These are phyloP conservation scores for Nephrotoma flavescens DNA, from an alignment of 2,888 invertebrate genomes.

Conservation along the genomic window DNA sequence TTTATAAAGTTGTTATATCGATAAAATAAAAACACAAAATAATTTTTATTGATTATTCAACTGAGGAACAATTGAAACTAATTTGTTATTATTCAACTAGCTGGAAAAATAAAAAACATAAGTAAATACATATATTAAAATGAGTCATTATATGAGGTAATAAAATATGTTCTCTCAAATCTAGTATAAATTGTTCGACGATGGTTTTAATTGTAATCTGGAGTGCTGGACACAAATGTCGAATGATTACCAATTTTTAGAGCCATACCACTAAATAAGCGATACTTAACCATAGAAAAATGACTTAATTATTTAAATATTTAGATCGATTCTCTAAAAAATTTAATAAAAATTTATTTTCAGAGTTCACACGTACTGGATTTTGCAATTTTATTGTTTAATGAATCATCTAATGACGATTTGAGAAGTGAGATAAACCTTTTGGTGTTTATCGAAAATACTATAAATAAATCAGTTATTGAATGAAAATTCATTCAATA, in stretches of 20 bases:
- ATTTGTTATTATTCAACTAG: not conserved
- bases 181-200: not conserved
- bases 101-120: not conserved
- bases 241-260: not conserved
- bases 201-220: not conserved
- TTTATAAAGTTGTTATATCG: not conserved
- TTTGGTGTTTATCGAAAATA: too few species aligned
- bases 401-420: too few species aligned
- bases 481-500: too few species aligned
- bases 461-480: too few species aligned
- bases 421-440: too few species aligned
- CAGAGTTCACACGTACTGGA: too few species aligned
- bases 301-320: too few species aligned
- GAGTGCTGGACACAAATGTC: not conserved
- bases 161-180: not conserved
- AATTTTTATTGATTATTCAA: not conserved
- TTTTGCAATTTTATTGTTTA: too few species aligned
- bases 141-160: not conserved
- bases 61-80: not conserved
- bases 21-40: not conserved
- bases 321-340: too few species aligned
- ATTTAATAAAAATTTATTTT: too few species aligned
- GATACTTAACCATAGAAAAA: too few species aligned
- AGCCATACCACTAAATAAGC: too few species aligned
- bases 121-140: not conserved